Conservation (phyloP, 2,888 invertebrate species). For the Peribatodes rhomboidaria region DNA sequence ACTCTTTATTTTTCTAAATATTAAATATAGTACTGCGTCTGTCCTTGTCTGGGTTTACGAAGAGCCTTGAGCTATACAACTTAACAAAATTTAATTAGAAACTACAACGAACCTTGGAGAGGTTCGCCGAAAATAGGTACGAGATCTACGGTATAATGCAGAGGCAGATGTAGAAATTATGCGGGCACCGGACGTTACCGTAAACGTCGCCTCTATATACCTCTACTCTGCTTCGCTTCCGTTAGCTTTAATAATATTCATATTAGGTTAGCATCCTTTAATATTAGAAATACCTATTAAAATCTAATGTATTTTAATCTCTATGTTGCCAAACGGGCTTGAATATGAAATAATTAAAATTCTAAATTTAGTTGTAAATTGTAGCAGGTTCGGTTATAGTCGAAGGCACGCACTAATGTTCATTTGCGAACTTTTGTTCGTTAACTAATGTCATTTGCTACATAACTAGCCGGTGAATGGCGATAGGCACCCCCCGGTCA, state of each 20-base stretch:
- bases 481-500: no score
- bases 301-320: no score
- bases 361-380: no score
- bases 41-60: no score
- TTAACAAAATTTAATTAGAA: slow-evolving; percentile 19
- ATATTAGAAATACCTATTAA: neutral
- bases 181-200: slow-evolving; percentile 59
- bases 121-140: slow-evolving; percentile 19
- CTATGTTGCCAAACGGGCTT: no score
- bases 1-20: no score
- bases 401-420: no score
- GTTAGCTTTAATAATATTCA: neutral
- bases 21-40: no score
- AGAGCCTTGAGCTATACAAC: neutral
- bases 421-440: no score
- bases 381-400: no score
- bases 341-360: neutral
- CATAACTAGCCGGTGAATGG: no score
- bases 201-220: slow-evolving; percentile 54
- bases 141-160: slow-evolving; percentile 26
- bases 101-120: neutral
- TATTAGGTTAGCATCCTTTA: neutral
- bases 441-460: no score
- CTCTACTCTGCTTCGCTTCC: slow-evolving; percentile 3
- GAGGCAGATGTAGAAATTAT: slow-evolving; percentile 67